phyloP scores from a whole-genome alignment of 1,140 invertebrate genomes.

The Drosophila mauritiana region DNA sequence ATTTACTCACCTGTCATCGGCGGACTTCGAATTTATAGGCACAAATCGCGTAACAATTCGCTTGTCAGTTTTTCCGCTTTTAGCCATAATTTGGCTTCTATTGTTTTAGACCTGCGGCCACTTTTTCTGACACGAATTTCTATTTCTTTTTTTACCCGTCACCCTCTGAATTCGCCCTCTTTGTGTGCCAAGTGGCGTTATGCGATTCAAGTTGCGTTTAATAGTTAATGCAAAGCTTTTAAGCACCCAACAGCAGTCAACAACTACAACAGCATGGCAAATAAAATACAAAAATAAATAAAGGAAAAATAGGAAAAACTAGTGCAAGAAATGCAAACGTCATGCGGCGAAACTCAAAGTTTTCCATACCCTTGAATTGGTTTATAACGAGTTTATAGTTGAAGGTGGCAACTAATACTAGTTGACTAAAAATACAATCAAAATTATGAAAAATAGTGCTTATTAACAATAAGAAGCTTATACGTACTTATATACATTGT shows the following conservation, averaged over 20 bases:
- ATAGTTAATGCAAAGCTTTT: slow-evolving; percentile 81
- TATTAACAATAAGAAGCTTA: background rate
- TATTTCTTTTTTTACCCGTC: slow-evolving; percentile 59
- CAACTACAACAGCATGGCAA: slow-evolving; percentile 47
- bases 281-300: slow-evolving; percentile 21
- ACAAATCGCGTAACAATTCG: slow-evolving; percentile 52
- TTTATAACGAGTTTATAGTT: background rate
- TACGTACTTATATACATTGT: background rate
- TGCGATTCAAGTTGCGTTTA: slow-evolving; percentile 79
- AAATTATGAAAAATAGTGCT: too few species aligned
- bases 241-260: slow-evolving; percentile 65
- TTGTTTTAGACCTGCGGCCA: slow-evolving; percentile 38
- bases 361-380: slow-evolving; percentile 7
- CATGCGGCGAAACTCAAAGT: background rate
- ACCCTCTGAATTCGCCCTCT: background rate
- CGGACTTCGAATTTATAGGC: slow-evolving; percentile 56
- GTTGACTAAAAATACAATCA: too few species aligned
- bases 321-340: slow-evolving; percentile 21
- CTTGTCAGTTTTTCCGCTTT: slow-evolving; percentile 18
- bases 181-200: slow-evolving; percentile 58
- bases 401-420: background rate
- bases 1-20: slow-evolving; percentile 33
- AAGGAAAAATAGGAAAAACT: slow-evolving; percentile 6
- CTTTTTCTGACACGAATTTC: slow-evolving; percentile 69
- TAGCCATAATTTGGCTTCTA: slow-evolving; percentile 45